phyloP scores from a whole-genome alignment of 1,140 invertebrate species.

The Lasioglossum albipes region DNA sequence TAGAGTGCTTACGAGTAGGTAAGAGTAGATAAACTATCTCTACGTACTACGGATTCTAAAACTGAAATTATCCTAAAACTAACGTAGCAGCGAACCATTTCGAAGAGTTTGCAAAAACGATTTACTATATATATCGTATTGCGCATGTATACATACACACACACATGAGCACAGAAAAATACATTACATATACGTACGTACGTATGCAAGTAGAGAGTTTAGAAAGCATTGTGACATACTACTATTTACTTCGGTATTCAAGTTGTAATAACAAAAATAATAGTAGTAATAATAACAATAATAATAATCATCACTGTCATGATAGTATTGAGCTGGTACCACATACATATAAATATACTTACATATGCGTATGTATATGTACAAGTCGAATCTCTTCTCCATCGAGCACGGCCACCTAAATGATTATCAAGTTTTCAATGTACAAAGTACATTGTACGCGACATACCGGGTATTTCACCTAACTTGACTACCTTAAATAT shows the following conservation, averaged over 20 bases:
- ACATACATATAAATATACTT: slow-evolving; percentile 5
- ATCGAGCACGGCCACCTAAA: background rate
- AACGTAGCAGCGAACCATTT: background rate
- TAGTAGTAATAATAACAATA: too few relatives aligned
- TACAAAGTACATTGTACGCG: too few relatives aligned
- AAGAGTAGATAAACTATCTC: background rate
- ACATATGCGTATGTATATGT: background rate
- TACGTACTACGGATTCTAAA: background rate
- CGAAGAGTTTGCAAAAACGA: background rate
- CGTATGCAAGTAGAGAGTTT: background rate
- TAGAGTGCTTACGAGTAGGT: background rate
- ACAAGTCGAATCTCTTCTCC: background rate
- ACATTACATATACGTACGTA: too few relatives aligned
- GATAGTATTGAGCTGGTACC: background rate
- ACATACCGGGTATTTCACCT: too few relatives aligned
- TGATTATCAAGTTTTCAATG: too few relatives aligned
- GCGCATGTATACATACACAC: too few relatives aligned
- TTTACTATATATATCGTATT: background rate
- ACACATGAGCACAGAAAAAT: too few relatives aligned
- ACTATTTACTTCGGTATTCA: background rate
- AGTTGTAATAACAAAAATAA: background rate
- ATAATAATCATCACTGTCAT: too few relatives aligned
- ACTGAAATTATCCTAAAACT: background rate
- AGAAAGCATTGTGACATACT: background rate
- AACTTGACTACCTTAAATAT: too few relatives aligned